These are phyloP conservation scores for Caenorhabditis macrosperma DNA, from an alignment of 2,888 invertebrate species.

Conservation along the genomic window DNA sequence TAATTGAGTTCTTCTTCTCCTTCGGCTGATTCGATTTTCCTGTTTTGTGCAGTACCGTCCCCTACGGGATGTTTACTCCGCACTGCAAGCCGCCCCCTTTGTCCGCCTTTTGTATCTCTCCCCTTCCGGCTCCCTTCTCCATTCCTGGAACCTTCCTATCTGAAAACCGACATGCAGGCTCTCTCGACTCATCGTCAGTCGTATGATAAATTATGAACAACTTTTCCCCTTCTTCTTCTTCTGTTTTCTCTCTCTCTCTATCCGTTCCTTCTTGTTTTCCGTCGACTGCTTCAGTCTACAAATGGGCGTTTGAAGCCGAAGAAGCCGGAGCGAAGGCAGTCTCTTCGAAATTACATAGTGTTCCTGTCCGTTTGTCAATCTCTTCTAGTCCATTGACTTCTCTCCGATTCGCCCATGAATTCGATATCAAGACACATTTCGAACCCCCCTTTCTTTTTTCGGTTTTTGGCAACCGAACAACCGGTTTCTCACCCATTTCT, in stretches of 20 bases:
- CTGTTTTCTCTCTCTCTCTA: background rate
- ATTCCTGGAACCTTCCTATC: background rate
- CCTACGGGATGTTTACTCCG: no score
- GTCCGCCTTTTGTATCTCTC: background rate
- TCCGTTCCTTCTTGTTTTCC: background rate
- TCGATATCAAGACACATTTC: slow-evolving; percentile 13
- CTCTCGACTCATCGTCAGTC: slow-evolving; percentile 14
- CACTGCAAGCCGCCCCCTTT: background rate
- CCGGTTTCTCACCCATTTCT: slow-evolving; percentile 15
- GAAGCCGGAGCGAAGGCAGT: no score
- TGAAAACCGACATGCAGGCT: background rate
- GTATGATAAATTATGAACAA: slow-evolving; percentile 33
- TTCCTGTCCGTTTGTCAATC: slow-evolving; percentile 7
- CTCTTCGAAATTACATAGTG: background rate
- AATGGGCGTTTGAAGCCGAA: no score
- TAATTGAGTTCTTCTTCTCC: background rate
- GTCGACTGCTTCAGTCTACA: background rate
- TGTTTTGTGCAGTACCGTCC: background rate
- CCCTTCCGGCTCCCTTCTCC: background rate
- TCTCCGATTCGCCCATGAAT: slow-evolving; percentile 31
- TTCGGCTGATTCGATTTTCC: background rate
- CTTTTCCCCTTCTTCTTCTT: slow-evolving; percentile 5
- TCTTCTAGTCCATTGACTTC: background rate
- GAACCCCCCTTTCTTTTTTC: slow-evolving; percentile 1
- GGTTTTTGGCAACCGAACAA: slow-evolving; percentile 7